Conservation (phyloP, 1,140 invertebrate species). For the Watersipora subatra region DNA sequence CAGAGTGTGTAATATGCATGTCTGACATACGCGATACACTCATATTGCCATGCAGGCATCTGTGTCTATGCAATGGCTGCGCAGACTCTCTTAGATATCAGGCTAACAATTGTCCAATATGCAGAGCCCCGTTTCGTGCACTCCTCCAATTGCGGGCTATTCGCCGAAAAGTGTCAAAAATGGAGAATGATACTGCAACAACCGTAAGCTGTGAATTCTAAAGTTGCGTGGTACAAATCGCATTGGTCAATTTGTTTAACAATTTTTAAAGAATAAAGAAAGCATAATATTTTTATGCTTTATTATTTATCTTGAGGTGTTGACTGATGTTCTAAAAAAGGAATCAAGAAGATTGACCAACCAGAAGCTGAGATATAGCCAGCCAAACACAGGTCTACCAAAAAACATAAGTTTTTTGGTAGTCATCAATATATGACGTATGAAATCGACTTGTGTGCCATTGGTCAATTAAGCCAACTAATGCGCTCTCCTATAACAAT, state of each 20-base stretch:
- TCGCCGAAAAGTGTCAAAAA: conserved; percentile 51
- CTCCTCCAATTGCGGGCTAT: conserved; percentile 87
- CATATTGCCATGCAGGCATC: conserved; percentile 90
- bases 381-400: too few species aligned
- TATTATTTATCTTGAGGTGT: too few species aligned
- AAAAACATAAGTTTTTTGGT: too few species aligned
- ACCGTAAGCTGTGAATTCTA: neutral
- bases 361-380: too few species aligned
- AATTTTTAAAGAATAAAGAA: too few species aligned
- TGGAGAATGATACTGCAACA: neutral
- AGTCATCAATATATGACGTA: too few species aligned
- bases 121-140: conserved; percentile 87
- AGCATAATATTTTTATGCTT: too few species aligned
- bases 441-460: too few species aligned
- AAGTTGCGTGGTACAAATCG: neutral
- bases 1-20: conserved; percentile 99
- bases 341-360: neutral
- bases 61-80: conserved; percentile 92
- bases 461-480: too few species aligned
- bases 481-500: too few species aligned
- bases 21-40: conserved; percentile 90
- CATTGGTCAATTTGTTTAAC: neutral
- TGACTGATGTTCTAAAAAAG: neutral
- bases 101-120: conserved; percentile 96
- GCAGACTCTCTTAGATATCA: conserved; percentile 91